Evolutionary conservation across 2,888 invertebrate genomes (phyloP).

Genomic region (Coecobrya sp.): DNA sequence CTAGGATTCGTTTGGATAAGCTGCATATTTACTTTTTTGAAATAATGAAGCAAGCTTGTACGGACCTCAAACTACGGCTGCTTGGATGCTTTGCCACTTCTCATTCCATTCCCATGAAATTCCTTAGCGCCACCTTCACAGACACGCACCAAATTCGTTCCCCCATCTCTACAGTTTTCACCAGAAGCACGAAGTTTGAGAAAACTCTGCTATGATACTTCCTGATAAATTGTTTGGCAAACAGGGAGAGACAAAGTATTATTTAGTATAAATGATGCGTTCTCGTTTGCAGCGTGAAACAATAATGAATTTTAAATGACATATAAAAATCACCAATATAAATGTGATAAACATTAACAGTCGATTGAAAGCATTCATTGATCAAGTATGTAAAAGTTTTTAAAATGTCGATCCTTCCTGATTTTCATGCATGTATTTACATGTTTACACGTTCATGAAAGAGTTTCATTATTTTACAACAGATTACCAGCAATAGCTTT

Average conservation of each 20-base stretch:
- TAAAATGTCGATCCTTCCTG: no score
- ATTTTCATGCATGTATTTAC: no score
- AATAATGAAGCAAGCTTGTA: not conserved
- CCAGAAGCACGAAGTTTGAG: conserved; percentile 54
- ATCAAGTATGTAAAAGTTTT: no score
- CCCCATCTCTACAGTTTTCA: not conserved
- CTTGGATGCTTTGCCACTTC: not conserved
- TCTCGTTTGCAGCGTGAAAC: not conserved
- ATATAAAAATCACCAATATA: no score
- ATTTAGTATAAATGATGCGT: not conserved
- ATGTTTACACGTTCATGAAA: no score
- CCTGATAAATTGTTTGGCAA: not conserved
- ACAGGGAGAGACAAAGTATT: not conserved
- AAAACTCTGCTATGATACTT: conserved; percentile 47
- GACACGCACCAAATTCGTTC: conserved; percentile 30
- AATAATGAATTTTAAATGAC: no score
- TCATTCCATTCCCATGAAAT: conserved; percentile 38
- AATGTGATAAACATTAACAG: no score
- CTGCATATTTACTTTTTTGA: not conserved
- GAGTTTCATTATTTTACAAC: no score
- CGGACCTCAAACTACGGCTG: not conserved
- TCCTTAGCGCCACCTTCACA: conserved; percentile 68
- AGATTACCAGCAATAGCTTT: no score
- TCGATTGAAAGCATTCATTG: no score
- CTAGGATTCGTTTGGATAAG: no score